Evolutionary conservation across 2,888 invertebrate species (phyloP).

Genomic region (Catonia carolina): DNA sequence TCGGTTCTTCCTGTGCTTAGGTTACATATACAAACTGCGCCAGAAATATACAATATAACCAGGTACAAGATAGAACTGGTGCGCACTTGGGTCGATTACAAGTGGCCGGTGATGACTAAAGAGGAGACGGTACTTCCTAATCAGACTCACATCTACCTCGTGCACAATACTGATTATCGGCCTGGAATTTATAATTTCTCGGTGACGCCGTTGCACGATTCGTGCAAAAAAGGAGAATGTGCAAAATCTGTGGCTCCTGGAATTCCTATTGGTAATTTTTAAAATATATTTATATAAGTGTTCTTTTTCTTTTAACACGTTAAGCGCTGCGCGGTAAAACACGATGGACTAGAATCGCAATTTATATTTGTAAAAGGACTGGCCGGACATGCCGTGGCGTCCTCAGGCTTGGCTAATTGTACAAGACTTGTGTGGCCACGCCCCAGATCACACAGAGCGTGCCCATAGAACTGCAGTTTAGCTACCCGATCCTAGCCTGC

Average conservation of each 20-base stretch:
- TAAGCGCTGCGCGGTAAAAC: no score
- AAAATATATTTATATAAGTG: neutral
- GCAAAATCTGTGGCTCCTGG: slow-evolving; percentile 16
- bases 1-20: slow-evolving; percentile 26
- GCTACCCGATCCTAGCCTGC: no score
- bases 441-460: no score
- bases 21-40: slow-evolving; percentile 27
- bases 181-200: slow-evolving; percentile 25
- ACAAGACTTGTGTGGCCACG: no score
- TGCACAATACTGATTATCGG: slow-evolving; percentile 18
- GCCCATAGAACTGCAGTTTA: no score
- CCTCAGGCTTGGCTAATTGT: no score
- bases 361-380: no score
- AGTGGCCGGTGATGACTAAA: slow-evolving; percentile 17
- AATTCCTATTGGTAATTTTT: slow-evolving; percentile 21
- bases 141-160: slow-evolving; percentile 9
- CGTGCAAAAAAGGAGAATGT: slow-evolving; percentile 17
- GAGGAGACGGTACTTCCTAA: slow-evolving; percentile 3
- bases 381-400: no score
- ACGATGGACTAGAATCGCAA: no score
- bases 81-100: slow-evolving; percentile 22
- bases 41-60: slow-evolving; percentile 18
- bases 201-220: slow-evolving; percentile 11
- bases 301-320: neutral
- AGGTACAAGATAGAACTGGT: slow-evolving; percentile 20